Evolutionary conservation across 2,113 vertebrate genomes (phyloP), one percentile per base, ranked within the genome.

Genomic region (Phalacrocorax aristotelis): DNA sequence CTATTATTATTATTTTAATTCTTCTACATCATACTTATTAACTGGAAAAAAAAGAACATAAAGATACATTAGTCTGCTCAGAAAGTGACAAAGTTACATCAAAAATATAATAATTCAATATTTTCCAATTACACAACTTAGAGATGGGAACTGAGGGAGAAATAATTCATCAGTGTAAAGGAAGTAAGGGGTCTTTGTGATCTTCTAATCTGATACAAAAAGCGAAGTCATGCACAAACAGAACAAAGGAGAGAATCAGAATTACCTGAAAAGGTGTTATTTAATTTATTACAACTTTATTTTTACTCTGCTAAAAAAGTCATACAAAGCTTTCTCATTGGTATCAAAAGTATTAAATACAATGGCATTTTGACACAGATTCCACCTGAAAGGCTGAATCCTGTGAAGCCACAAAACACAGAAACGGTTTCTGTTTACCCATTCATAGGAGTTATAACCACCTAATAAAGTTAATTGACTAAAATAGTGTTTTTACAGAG

Each of bases 391-490:
- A 71, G n/a, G 16, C 30, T 60, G 49, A 81, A 54, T 48, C 32
- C 54, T 60, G 14, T 15, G 2, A 93, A 78, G 44, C 51, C 74
- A 55, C 48, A 91, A 75, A 87, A 87, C 42, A 52, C 66, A 92
- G 90, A 61, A 95, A 82, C 6, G 0, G 69, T 95, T 96, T 93
- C 89, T 89, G 44, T 92, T 96, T 95, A 84, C 61, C 6, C 84
- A 46, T 95, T 91, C 10, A 44, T 76, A 21, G 25, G 60, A 89
- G 27, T 68, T 75, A 40, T 75, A 89, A 61, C 16, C 44, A 76
- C 30, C 40, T 57, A 92, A 92, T 93, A 87, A 93, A 89, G 21
- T 68, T 95, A 95, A 96, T 80, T 48, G 76, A 19, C 42, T 87
- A 68, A 92, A 96, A 96, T 38, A 21, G 4, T 94, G 36, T 4